Evolutionary conservation across 2,888 invertebrate species (phyloP).

Genomic region (Luperina testacea): DNA sequence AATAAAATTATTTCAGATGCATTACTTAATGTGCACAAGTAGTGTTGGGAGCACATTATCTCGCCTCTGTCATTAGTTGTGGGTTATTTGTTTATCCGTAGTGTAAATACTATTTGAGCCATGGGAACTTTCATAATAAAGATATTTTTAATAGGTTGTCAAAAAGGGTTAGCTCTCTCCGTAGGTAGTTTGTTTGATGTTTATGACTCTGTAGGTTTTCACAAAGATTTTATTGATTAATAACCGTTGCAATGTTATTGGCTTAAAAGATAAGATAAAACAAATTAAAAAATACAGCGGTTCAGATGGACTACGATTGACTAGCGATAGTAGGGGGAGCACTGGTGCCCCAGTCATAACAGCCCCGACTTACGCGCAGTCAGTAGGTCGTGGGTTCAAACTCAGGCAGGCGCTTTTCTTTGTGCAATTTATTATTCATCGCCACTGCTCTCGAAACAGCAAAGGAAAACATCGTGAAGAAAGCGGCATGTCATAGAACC

Average conservation of each 20-base stretch:
- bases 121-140: slow-evolving; percentile 9
- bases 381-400: too few species aligned
- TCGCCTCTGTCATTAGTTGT: slow-evolving; percentile 4
- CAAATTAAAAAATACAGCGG: background rate
- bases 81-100: slow-evolving; percentile 33
- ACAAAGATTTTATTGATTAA: slow-evolving; percentile 1
- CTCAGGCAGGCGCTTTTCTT: too few species aligned
- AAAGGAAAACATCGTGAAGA: too few species aligned
- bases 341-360: too few species aligned
- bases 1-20: slow-evolving; percentile 39
- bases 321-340: background rate
- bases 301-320: background rate
- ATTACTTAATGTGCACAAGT: slow-evolving; percentile 10
- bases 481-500: too few species aligned
- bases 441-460: too few species aligned
- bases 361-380: too few species aligned
- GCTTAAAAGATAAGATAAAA: background rate
- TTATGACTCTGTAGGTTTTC: background rate
- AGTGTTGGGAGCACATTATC: slow-evolving; percentile 8
- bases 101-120: slow-evolving; percentile 44
- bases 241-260: background rate
- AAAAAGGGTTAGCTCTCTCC: background rate
- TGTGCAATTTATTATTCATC: too few species aligned
- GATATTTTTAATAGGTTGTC: background rate
- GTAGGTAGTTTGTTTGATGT: background rate